Percentiles rank a stretch among this genome's conserved stretches.
Conservation (phyloP, 2,113 vertebrate genomes). For the Manacus vitellinus region DNA sequence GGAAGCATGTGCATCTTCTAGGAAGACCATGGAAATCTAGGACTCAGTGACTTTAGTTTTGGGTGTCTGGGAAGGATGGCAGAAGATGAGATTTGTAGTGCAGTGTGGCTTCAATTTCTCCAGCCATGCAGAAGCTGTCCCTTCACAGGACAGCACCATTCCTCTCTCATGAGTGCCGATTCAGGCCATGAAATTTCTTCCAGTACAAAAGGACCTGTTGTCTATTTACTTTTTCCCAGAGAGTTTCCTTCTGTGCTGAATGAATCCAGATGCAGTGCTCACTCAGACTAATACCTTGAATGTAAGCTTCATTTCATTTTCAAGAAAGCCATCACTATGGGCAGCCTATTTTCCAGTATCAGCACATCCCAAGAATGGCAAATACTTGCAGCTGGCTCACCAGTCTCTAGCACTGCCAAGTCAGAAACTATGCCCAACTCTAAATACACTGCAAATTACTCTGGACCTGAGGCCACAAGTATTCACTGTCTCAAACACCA, state of each 20-base stretch:
- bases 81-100: not conserved
- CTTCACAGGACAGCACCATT: not conserved
- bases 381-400: not conserved
- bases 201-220: not conserved
- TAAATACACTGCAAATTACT: not conserved
- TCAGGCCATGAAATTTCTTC: not conserved
- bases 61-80: not conserved
- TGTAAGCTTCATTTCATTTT: not conserved
- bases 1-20: not conserved
- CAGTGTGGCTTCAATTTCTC: not conserved
- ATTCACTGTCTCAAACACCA: not conserved
- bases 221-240: not conserved
- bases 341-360: not conserved
- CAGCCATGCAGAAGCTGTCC: not conserved
- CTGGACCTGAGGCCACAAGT: not conserved
- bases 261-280: not conserved
- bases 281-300: not conserved
- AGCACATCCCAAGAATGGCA: not conserved
- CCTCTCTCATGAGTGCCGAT: accelerated
- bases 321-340: not conserved
- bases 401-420: not conserved
- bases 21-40: not conserved
- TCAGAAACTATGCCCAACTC: not conserved
- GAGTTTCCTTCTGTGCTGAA: not conserved
- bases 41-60: not conserved